Base-by-base conservation (phyloP, 2,797 vertebrate species). In the Sebastes reedi region DNA sequence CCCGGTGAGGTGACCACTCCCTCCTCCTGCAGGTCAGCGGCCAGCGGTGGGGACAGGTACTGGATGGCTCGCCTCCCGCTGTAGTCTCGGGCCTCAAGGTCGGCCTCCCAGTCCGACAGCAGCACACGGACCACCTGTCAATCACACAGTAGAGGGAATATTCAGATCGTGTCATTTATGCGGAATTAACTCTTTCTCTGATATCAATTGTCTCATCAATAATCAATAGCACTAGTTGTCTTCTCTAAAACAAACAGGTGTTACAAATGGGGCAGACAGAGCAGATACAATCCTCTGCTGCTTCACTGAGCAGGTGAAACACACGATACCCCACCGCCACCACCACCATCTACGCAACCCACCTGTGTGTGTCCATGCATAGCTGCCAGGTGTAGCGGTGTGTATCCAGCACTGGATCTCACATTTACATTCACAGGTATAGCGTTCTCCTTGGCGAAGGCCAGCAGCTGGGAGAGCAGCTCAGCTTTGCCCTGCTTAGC, bases 351-450 rank as follows among this genome's bases (percentile, higher is more conserved):
- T 94, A 95, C 42, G 42, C 68, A 46, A 85, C 98, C 95, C 81
- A 99, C 97, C 87, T 99, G 98, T 46, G 95, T 91, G 86, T 97
- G 98, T 3, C 97, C 97, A 52, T 99, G 98, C 97, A 99, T 98
- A 85, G 98, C 97, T 0, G 98, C 98, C 91, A 99, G 91, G 93
- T 99, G 98, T 6, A 99, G 94, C 1, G 98, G 96, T 0, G 98
- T 98, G 94, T 99, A 99, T n/a, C 98, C 97, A 1, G 96, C 96
- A 20, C 97, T 96, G 0, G 96, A 97, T 80, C 97, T 95, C 36
- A 95, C 95, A 4, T 99, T 99, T 32, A 99, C 94, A 89, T 98
- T 97, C 80, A 98, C 90, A 0, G 95, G 94, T 77, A 98, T 89
- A 4, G 87, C 75, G 89, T 96, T 97, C 60, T 96, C 95, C 82